Conservation (phyloP, 2,797 vertebrate genomes). For the Coilia nasus region DNA sequence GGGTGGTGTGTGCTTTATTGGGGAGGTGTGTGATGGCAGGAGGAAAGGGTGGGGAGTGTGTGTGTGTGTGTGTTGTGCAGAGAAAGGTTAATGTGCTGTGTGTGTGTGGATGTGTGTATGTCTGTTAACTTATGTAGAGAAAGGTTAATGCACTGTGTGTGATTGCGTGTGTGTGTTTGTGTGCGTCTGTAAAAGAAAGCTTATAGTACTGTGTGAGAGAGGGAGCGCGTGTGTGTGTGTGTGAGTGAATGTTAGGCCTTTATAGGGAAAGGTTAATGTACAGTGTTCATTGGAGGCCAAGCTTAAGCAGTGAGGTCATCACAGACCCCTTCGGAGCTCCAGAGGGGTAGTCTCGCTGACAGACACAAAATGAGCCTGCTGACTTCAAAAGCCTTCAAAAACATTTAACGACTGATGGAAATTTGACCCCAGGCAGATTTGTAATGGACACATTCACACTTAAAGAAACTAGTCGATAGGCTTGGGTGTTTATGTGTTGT, state of each 20-base stretch:
- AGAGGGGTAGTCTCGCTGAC: not conserved
- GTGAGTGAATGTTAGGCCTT: slow-evolving; percentile 25
- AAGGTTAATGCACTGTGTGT: no score
- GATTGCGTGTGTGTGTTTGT: not conserved
- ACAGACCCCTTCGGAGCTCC: slow-evolving; percentile 28
- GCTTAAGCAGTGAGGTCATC: slow-evolving; percentile 27
- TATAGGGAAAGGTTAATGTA: not conserved
- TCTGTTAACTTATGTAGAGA: no score
- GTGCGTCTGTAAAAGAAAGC: not conserved
- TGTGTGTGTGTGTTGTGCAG: not conserved
- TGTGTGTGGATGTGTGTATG: no score
- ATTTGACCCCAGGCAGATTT: not conserved
- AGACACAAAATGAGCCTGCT: not conserved
- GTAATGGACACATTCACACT: not conserved
- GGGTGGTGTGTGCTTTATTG: slow-evolving; percentile 32
- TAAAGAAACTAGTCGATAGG: not conserved
- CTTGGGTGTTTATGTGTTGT: not conserved
- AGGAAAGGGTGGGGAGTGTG: slow-evolving; percentile 14
- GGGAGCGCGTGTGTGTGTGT: slow-evolving; percentile 18
- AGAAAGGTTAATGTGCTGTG: no score
- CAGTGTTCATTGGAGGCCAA: not conserved
- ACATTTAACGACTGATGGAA: slow-evolving; percentile 3
- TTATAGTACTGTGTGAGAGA: slow-evolving; percentile 2
- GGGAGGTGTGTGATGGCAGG: not conserved
- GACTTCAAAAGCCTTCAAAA: not conserved